Evolutionary conservation across 1,140 invertebrate species (phyloP), one percentile per base, ranked within the genome.

Genomic region (Drosophila insularis): DNA sequence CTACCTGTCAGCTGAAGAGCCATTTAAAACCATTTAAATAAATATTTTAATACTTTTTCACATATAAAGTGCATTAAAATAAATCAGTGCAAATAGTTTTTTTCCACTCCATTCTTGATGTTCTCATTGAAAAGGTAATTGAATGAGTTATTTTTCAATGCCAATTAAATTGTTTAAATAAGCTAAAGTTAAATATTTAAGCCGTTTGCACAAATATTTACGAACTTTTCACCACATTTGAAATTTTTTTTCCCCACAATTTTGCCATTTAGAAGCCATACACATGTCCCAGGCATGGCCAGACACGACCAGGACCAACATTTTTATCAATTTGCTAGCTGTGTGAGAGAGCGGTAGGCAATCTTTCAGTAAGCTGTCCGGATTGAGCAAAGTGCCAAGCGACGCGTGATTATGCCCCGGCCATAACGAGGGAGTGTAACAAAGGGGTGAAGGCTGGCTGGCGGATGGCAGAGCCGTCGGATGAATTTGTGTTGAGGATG

Each of bases 1-100:
- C 59, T 35, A 35, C 46, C 65, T 68, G 75, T 79, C 78, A 72
- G 79, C 69, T 79, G 68, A 76, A 87, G 75, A 73, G 82, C 61
- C 79, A 81, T 86, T 82, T 87, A 86, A 86, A 71, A 66, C 74
- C 75, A 82, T 87, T 86, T 71, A 79, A 81, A 62, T 61, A 56
- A 56, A 71, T 74, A 74, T 71, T 68, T 19, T 68, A 81, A 68
- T 10, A n/a, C 50, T 37, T 58, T n/a, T n/a, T 23, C 76, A 56
- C 61, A 68, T 39, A 61, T 10, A 69, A 78, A 86, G 70, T 86
- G 74, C 68, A 72, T 81, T 87, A 76, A 86, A 82, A 79, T 82
- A 76, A 84, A 84, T 79, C 80, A 71, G 67, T 39, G 53, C n/a
- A 56, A 56, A 32, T 32, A 56, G 7, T 21, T 32, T 55, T 32